Evolutionary conservation across 2,888 invertebrate genomes (phyloP).

Genomic region (Drosophila phalerata): DNA sequence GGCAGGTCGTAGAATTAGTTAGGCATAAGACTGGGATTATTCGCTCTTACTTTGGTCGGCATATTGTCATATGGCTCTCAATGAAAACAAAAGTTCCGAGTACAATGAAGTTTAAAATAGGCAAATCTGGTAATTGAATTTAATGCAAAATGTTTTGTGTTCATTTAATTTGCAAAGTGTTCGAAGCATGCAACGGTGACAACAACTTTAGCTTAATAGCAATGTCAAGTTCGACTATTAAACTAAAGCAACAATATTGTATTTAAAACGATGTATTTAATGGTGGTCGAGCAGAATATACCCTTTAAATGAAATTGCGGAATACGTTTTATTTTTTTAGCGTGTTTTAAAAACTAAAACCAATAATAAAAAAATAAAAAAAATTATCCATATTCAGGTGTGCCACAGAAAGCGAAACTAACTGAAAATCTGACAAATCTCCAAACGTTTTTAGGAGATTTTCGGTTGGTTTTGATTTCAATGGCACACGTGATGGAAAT

Average conservation of each 20-base stretch:
- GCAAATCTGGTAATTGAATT: slow-evolving; percentile 48
- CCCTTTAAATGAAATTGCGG: background rate
- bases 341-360: too few species aligned
- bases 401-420: too few species aligned
- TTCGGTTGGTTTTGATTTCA: too few species aligned
- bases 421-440: too few species aligned
- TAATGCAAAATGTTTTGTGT: slow-evolving; percentile 35
- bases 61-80: background rate
- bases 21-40: background rate
- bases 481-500: too few species aligned
- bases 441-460: too few species aligned
- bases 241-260: slow-evolving; percentile 9
- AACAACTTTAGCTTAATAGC: slow-evolving; percentile 30
- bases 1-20: too few species aligned
- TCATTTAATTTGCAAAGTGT: slow-evolving; percentile 62
- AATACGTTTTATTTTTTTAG: too few species aligned
- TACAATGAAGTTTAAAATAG: slow-evolving; percentile 5
- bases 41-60: too few species aligned
- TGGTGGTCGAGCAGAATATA: background rate
- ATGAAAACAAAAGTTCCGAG: background rate
- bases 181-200: slow-evolving; percentile 54
- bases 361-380: too few species aligned
- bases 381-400: too few species aligned
- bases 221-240: slow-evolving; percentile 53
- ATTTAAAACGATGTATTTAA: background rate